Percentiles rank a stretch among this genome's conserved stretches.
These are phyloP conservation scores for Hydriomena furcata DNA, from an alignment of 2,888 invertebrate genomes.

Conservation along the genomic window DNA sequence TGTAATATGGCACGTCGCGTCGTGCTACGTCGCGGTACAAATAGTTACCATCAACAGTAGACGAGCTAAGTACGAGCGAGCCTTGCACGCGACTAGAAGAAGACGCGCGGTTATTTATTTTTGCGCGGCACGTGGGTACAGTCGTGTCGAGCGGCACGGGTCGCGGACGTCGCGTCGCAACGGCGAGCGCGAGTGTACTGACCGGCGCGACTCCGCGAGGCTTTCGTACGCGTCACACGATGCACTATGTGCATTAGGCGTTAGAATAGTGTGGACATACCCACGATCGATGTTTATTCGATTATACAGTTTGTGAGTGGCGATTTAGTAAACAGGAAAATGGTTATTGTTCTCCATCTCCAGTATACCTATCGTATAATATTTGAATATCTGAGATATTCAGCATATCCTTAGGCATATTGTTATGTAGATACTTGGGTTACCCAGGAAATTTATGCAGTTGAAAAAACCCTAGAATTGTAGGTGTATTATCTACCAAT, in stretches of 20 bases:
- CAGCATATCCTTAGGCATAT: too few relatives aligned
- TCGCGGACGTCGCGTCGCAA: conserved; percentile 61
- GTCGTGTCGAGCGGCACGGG: conserved; percentile 42
- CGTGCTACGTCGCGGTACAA: conserved; percentile 5
- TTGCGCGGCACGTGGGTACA: conserved; percentile 61
- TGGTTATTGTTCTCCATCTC: background rate
- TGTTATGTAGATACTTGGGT: too few relatives aligned
- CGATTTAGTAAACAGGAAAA: conserved; percentile 18
- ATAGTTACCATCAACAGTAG: conserved; percentile 13
- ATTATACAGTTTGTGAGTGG: conserved; percentile 20
- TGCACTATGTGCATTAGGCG: conserved; percentile 67
- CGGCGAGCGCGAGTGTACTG: conserved; percentile 78
- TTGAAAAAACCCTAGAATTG: too few relatives aligned
- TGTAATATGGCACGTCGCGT: background rate
- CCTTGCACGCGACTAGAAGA: conserved; percentile 28
- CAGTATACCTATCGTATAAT: background rate
- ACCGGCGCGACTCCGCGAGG: conserved; percentile 56
- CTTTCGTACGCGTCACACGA: conserved; percentile 59
- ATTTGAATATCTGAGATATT: too few relatives aligned
- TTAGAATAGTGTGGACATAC: conserved; percentile 64
- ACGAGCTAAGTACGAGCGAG: conserved; percentile 21
- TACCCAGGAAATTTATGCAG: too few relatives aligned
- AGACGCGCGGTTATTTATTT: conserved; percentile 60
- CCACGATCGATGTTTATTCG: conserved; percentile 31
- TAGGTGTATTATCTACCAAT: too few relatives aligned